These are phyloP conservation scores for Glyptemys insculpta DNA, from an alignment of 2,797 vertebrate species.

Conservation along the genomic window DNA sequence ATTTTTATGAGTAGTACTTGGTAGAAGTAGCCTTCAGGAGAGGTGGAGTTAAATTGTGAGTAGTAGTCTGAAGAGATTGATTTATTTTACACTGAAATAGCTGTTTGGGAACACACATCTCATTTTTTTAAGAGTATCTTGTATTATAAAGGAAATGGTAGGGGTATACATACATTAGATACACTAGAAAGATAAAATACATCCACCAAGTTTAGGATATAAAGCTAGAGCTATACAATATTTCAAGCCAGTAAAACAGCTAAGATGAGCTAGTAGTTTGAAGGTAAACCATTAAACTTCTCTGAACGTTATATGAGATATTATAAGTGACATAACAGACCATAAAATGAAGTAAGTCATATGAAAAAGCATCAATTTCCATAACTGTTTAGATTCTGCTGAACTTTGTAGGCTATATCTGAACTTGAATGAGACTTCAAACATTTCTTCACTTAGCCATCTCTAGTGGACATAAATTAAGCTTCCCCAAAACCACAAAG, in stretches of 20 bases:
- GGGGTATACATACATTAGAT: background rate
- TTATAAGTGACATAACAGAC: slow-evolving; percentile 4
- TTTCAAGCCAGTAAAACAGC: slow-evolving; percentile 7
- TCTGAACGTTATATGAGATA: background rate
- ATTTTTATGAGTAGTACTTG: background rate
- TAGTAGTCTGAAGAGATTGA: slow-evolving; percentile 2
- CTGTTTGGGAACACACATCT: background rate
- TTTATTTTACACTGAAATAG: background rate
- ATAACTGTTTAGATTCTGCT: background rate
- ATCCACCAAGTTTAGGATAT: background rate
- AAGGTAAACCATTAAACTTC: slow-evolving; percentile 38
- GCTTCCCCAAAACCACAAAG: background rate
- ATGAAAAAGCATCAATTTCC: background rate
- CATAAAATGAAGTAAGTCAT: slow-evolving; percentile 27
- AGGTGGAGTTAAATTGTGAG: background rate
- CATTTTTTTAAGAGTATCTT: background rate
- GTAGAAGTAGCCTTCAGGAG: slow-evolving; percentile 11
- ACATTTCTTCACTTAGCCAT: background rate
- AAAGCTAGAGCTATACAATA: background rate
- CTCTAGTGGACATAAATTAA: background rate
- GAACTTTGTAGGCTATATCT: background rate
- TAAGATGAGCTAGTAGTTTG: slow-evolving; percentile 15
- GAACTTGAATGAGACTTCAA: background rate
- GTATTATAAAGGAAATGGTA: background rate
- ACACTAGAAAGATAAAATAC: background rate